Conservation (phyloP, 2,113 vertebrate genomes). For the Sprattus sprattus region DNA sequence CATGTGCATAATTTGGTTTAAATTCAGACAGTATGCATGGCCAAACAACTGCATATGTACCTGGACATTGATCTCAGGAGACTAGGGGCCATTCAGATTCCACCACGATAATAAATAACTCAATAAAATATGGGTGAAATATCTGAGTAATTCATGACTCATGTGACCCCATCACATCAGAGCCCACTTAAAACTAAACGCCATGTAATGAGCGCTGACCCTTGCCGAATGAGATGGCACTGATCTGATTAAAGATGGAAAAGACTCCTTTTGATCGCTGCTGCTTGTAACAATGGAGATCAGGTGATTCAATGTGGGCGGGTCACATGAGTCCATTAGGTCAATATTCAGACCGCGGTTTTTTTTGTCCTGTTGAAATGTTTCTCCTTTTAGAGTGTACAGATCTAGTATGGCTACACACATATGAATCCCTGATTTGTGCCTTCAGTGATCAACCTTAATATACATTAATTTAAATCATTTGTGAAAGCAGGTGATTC, state of each 20-base stretch:
- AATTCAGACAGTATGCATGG: too few species aligned
- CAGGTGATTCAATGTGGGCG: not conserved
- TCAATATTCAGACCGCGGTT: not conserved
- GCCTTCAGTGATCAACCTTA: not conserved
- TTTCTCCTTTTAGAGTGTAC: not conserved
- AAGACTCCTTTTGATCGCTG: not conserved
- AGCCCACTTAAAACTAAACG: constrained; percentile 77
- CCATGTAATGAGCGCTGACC: constrained; percentile 68
- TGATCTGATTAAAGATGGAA: constrained; percentile 66
- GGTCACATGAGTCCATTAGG: not conserved
- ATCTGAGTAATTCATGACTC: not conserved
- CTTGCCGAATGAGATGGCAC: constrained; percentile 64
- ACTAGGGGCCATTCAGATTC: not conserved
- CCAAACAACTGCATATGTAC: too few species aligned
- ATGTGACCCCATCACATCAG: constrained; percentile 68
- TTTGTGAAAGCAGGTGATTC: too few species aligned
- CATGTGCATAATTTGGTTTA: too few species aligned
- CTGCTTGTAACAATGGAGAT: not conserved
- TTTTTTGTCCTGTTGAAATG: not conserved
- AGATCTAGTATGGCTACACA: not conserved
- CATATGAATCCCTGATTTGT: not conserved
- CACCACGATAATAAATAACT: not conserved
- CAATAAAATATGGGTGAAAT: not conserved
- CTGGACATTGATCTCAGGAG: too few species aligned
- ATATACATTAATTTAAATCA: too few species aligned